phyloP scores from a whole-genome alignment of 2,888 invertebrate species.

The Hemicrepidius hirtus region DNA sequence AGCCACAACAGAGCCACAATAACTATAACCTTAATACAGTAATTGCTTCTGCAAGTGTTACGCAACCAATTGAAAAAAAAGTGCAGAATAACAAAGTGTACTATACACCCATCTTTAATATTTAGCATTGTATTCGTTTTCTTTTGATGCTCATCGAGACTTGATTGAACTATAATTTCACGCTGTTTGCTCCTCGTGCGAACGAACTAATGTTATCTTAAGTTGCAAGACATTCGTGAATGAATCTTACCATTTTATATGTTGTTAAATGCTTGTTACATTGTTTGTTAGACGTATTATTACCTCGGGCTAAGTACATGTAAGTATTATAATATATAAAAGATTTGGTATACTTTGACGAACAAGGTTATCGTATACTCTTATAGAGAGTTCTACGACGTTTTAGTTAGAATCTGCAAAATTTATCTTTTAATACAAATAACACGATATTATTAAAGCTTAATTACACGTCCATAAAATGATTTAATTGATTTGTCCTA shows the following conservation, averaged over 20 bases:
- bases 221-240: conserved; percentile 32
- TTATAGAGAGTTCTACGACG: too few relatives aligned
- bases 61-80: too few relatives aligned
- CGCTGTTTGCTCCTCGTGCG: conserved; percentile 64
- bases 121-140: neutral
- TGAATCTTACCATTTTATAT: conserved; percentile 26
- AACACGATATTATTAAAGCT: too few relatives aligned
- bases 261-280: conserved; percentile 14
- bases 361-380: neutral
- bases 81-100: too few relatives aligned
- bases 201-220: conserved; percentile 52
- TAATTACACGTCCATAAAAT: too few relatives aligned
- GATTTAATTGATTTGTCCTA: too few relatives aligned
- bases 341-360: conserved; percentile 22
- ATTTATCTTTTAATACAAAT: too few relatives aligned
- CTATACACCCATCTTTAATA: conserved; percentile 3
- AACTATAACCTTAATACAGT: too few relatives aligned
- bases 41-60: too few relatives aligned
- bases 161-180: conserved; percentile 63
- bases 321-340: neutral
- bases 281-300: conserved; percentile 30
- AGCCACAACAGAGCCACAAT: too few relatives aligned
- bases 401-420: too few relatives aligned
- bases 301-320: conserved; percentile 29
- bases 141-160: neutral